These are phyloP conservation scores for Galeopterus variegatus DNA, from an alignment of 2,113 vertebrate species.

Conservation along the genomic window DNA sequence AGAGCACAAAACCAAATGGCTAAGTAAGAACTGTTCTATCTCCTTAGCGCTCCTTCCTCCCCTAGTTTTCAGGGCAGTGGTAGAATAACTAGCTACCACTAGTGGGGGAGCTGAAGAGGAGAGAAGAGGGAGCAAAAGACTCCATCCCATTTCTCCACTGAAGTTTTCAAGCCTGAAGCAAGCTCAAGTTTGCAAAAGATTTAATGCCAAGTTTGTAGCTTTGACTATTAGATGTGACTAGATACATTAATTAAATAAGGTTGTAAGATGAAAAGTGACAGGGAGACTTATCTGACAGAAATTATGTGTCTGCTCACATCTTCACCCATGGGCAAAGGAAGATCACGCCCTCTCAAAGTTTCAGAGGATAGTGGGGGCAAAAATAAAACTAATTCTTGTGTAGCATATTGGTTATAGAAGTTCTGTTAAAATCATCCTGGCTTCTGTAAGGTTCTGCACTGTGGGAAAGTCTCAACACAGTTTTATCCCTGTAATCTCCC, in stretches of 20 bases:
- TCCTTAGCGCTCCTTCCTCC: not conserved
- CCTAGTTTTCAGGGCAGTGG: not conserved
- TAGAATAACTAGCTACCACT: not conserved
- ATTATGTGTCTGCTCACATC: not conserved
- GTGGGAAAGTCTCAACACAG: not conserved
- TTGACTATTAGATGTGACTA: not conserved
- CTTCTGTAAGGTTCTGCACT: not conserved
- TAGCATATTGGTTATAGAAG: not conserved
- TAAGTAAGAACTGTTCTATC: not conserved
- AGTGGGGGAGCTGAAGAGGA: too few relatives aligned
- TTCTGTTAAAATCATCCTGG: not conserved
- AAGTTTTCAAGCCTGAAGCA: conserved; percentile 22
- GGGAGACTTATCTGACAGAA: not conserved
- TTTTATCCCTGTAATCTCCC: not conserved
- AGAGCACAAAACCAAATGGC: not conserved
- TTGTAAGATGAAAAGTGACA: not conserved
- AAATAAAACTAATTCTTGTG: not conserved
- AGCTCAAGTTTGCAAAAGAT: not conserved
- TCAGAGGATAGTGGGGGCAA: not conserved
- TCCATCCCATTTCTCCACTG: not conserved
- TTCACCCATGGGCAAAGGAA: not conserved
- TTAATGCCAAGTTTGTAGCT: not conserved
- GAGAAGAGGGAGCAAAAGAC: not conserved
- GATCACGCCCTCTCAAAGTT: not conserved
- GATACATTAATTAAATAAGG: not conserved